phyloP scores from a whole-genome alignment of 2,113 vertebrate genomes.

The Chamaea fasciata region DNA sequence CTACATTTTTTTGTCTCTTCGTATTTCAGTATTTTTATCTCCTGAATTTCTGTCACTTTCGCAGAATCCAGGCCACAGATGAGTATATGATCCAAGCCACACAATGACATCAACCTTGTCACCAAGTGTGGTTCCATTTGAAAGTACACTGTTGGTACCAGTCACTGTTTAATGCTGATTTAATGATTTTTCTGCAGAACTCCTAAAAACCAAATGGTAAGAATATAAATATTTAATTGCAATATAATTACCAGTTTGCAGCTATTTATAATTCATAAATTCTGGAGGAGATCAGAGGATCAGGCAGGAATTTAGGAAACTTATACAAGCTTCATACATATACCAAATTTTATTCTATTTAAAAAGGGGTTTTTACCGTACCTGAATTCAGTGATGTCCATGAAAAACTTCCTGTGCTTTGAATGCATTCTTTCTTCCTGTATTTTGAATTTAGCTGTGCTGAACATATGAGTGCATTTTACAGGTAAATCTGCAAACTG shows the following conservation, averaged over 20 bases:
- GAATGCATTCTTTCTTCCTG: neutral
- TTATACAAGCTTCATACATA: neutral
- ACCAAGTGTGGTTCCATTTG: neutral
- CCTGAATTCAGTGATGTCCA: neutral
- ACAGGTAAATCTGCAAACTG: neutral
- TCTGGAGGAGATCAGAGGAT: neutral
- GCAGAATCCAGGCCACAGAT: neutral
- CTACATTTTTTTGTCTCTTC: neutral
- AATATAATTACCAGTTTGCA: neutral
- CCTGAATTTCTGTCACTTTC: neutral
- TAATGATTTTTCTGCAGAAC: neutral
- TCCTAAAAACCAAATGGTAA: neutral
- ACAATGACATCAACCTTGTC: neutral
- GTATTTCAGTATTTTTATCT: neutral
- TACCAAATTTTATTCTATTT: neutral
- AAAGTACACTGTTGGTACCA: neutral
- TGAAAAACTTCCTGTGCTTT: neutral
- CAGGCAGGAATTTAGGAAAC: neutral
- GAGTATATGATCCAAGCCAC: neutral
- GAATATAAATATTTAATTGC: neutral
- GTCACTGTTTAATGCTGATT: neutral
- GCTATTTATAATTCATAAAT: neutral
- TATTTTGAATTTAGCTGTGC: neutral
- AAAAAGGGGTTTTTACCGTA: neutral
- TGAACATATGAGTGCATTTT: neutral